phyloP scores from a whole-genome alignment of 2,113 vertebrate species.

The Cebidichthys violaceus region DNA sequence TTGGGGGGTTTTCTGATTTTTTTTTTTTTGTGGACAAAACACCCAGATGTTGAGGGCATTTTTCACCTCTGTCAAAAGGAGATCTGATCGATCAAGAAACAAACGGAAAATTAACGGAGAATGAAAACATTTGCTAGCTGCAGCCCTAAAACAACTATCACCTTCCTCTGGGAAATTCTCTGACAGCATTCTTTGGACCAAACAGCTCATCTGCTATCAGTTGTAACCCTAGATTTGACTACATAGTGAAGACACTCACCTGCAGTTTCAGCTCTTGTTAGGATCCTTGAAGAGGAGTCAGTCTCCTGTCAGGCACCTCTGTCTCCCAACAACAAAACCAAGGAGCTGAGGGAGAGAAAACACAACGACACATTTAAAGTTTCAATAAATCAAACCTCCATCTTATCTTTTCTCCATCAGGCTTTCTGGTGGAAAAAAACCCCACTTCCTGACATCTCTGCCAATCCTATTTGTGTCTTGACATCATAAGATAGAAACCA shows the following conservation, averaged over 20 bases:
- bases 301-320: constrained; percentile 66
- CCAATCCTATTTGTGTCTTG: not conserved
- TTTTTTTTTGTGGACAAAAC: no score
- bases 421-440: not conserved
- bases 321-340: constrained; percentile 64
- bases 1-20: no score
- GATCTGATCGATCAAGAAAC: not conserved
- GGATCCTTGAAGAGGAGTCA: constrained; percentile 52
- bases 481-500: constrained; percentile 30
- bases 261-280: constrained; percentile 60
- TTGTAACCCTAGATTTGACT: not conserved
- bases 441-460: not conserved
- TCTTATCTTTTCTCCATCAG: not conserved
- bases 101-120: not conserved
- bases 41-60: not conserved
- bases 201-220: not conserved
- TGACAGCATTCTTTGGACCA: not conserved
- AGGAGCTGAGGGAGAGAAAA: constrained; percentile 63
- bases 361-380: constrained; percentile 21
- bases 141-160: not conserved
- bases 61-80: not conserved
- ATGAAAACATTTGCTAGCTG: not conserved
- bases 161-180: not conserved
- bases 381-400: not conserved
- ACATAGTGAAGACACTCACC: constrained; percentile 47